Evolutionary conservation across 1,140 invertebrate species (phyloP), one percentile per base, ranked within the genome.

Genomic region (Drosophila lacteicornis): DNA sequence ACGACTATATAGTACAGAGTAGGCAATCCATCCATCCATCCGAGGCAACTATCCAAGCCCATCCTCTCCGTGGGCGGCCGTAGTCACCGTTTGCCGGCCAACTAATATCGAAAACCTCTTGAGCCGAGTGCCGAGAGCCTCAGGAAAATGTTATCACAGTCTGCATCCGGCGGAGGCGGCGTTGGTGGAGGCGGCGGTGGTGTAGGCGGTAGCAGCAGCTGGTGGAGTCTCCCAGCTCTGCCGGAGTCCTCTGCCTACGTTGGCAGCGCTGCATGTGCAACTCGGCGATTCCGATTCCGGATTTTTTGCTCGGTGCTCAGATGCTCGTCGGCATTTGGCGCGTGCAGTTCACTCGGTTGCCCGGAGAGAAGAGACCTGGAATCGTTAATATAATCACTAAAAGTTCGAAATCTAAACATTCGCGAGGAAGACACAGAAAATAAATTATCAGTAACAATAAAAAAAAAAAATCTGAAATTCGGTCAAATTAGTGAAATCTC

Each of bases 251-350:
- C 40, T 38, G 17, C 22, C 11, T 19, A 9, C 45, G 60, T 25
- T 40, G 47, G 50, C 57, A 13, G 51, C 27, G 57, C 43, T 69
- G 58, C 50, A 62, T 46, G 22, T 75, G 46, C 66, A 63, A 60
- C 61, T 77, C 79, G 78, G 78, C 57, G 58, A 22, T 57, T 73
- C 55, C 49, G 47, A 75, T 65, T 76, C 76, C 57, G 62, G 75
- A 30, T 57, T 66, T 38, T 47, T 65, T 38, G 55, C 36, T 77
- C 73, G 62, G 63, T 49, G 38, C 19, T 91, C 85, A 90, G 86
- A 90, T 85, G 85, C 85, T 90, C 71, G 86, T 85, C 79, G 79
- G 85, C 81, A 70, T 82, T 90, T 84, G 85, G 81, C 82, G 85
- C 79, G 86, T 85, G 86, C 79, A 88, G 84, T 86, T 77, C 65